These are phyloP conservation scores for Etheostoma nigrum DNA, from an alignment of 2,797 vertebrate genomes.

Conservation along the genomic window DNA sequence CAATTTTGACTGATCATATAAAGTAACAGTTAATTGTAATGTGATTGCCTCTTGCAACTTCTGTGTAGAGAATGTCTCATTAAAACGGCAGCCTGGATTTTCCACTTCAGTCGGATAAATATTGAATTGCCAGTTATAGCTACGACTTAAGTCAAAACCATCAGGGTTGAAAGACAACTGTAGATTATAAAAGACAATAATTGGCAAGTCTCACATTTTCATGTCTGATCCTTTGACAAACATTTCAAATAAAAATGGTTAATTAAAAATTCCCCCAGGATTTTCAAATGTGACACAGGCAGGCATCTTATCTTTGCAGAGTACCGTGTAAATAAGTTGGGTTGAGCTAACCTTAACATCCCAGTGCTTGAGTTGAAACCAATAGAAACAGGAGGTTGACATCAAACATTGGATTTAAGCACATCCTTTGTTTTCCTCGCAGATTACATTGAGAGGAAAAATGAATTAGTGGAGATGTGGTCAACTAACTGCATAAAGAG, in stretches of 20 bases:
- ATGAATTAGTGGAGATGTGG: background rate
- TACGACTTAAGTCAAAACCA: constrained; percentile 59
- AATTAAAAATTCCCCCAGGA: constrained; percentile 68
- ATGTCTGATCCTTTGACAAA: constrained; percentile 72
- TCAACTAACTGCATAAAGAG: background rate
- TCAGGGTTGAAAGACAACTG: constrained; percentile 60
- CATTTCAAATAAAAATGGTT: constrained; percentile 68
- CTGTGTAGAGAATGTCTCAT: constrained; percentile 53
- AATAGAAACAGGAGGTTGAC: constrained; percentile 58
- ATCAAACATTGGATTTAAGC: constrained; percentile 32
- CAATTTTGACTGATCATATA: constrained; percentile 37
- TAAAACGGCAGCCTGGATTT: constrained; percentile 56
- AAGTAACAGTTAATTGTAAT: constrained; percentile 39
- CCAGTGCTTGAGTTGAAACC: constrained; percentile 62
- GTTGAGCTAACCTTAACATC: constrained; percentile 72
- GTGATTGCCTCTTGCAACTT: constrained; percentile 25
- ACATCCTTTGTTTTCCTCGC: constrained; percentile 11
- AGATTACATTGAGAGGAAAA: constrained; percentile 12
- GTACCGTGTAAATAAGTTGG: constrained; percentile 71
- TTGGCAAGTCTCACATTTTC: constrained; percentile 64
- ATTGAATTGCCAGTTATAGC: constrained; percentile 70
- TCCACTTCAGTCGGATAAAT: constrained; percentile 66
- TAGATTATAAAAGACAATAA: constrained; percentile 62
- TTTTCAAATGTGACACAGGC: constrained; percentile 44
- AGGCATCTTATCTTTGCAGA: constrained; percentile 73